Percentiles rank a stretch among this genome's conserved stretches.
Evolutionary conservation across 2,888 invertebrate species (phyloP).

Genomic region (Lycophotia porphyrea): DNA sequence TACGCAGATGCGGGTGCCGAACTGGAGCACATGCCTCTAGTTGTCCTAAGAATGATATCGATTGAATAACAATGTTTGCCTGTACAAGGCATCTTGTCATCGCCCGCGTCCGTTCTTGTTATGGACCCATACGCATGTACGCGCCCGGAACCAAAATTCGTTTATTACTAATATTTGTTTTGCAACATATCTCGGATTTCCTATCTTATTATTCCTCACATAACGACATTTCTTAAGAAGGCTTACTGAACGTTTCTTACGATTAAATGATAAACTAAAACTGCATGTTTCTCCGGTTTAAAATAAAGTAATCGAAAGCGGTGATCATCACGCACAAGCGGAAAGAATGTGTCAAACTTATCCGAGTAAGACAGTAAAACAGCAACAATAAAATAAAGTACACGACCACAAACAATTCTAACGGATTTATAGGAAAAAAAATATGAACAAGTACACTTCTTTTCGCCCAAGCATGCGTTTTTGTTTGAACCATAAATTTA

Average conservation of each 20-base stretch:
- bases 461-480: slow-evolving; percentile 89
- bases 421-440: slow-evolving; percentile 71
- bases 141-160: slow-evolving; percentile 80
- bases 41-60: slow-evolving; percentile 89
- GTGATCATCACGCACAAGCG: slow-evolving; percentile 90
- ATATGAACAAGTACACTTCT: slow-evolving; percentile 83
- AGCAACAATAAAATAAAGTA: slow-evolving; percentile 83
- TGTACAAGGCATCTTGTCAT: slow-evolving; percentile 46
- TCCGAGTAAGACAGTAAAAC: slow-evolving; percentile 83
- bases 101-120: slow-evolving; percentile 69
- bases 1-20: slow-evolving; percentile 87
- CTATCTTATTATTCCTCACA: slow-evolving; percentile 27
- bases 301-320: slow-evolving; percentile 83
- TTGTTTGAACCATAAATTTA: slow-evolving; percentile 84
- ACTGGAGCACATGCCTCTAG: slow-evolving; percentile 89
- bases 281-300: slow-evolving; percentile 60
- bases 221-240: slow-evolving; percentile 40
- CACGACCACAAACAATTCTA: slow-evolving; percentile 85
- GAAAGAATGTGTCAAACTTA: slow-evolving; percentile 88
- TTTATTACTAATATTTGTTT: slow-evolving; percentile 17
- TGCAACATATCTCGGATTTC: slow-evolving; percentile 16
- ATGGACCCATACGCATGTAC: slow-evolving; percentile 80
- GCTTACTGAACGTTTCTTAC: slow-evolving; percentile 38
- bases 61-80: slow-evolving; percentile 75
- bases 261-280: slow-evolving; percentile 30